These are phyloP conservation scores for Scyliorhinus canicula DNA, from an alignment of 2,797 vertebrate genomes.

Conservation along the genomic window DNA sequence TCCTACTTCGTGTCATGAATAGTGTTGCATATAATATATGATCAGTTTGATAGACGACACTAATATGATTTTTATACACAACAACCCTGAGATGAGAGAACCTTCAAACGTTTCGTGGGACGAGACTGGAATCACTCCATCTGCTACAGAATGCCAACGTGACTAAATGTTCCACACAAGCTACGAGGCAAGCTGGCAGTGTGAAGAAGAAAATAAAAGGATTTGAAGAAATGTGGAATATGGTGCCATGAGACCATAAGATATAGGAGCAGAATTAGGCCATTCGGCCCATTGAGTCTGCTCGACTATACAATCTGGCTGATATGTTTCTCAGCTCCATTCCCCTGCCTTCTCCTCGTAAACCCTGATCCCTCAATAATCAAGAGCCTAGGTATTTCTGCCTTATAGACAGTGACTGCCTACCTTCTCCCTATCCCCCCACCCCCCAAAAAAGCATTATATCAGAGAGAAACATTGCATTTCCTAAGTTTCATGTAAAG, in stretches of 20 bases:
- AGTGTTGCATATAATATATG: not conserved
- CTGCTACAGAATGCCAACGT: not conserved
- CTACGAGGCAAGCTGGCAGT: not conserved
- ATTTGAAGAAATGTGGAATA: not conserved
- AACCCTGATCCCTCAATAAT: too few relatives aligned
- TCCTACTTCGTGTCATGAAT: not conserved
- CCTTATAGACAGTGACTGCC: too few relatives aligned
- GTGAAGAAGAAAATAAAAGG: not conserved
- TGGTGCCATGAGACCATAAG: too few relatives aligned
- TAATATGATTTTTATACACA: not conserved
- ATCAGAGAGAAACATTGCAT: not conserved
- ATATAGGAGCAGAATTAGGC: too few relatives aligned
- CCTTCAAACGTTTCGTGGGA: not conserved
- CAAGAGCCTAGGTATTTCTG: too few relatives aligned
- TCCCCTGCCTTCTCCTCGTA: too few relatives aligned
- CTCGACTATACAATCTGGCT: too few relatives aligned
- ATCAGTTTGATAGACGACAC: not conserved
- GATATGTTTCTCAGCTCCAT: too few relatives aligned
- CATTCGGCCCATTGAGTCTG: too few relatives aligned
- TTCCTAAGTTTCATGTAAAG: slow-evolving; percentile 3
- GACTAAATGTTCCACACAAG: not conserved
- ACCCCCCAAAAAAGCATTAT: not conserved
- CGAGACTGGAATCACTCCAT: not conserved
- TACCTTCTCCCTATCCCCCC: too few relatives aligned
- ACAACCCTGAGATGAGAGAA: not conserved